Base-by-base conservation (phyloP, 2,113 vertebrate genomes). In the Crocuta crocuta region DNA sequence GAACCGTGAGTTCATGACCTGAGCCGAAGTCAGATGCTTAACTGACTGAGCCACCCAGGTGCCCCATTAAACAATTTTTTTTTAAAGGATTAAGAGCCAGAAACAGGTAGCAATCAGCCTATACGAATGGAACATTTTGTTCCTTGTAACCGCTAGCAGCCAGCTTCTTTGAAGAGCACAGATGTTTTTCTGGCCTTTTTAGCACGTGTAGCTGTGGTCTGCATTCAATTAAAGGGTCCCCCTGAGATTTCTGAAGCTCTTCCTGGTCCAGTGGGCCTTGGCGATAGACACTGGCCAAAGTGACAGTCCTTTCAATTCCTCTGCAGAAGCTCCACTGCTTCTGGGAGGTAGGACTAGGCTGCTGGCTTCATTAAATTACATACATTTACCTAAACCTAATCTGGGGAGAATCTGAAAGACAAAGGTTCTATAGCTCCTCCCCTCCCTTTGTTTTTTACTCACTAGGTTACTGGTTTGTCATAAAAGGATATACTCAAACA, bases 381-480 rank as follows among this genome's bases (percentile, higher is more conserved):
- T 24, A 0, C 7, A 76, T 48, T 78, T 39, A 79, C 31, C 39
- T 21, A 82, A 48, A 91, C 33, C 61, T 33, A 87, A 26, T 55
- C 61, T 82, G 78, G 61, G 70, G 73, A 82, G 12, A 24, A 95
- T 83, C 89, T 89, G 66, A 86, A 91, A 94, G 78, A 89, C 65
- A 83, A 79, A 58, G 11, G 33, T 66, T 63, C 19, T 78, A 2
- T 10, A 78, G 66, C 43, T 53, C 76, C 19, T 26, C 58, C 58
- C 58, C 21, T 3, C 17, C 48, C 48, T 17, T 79, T 55, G 12
- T 55, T 53, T 53, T 12, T 53, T 33, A 79, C 28, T 53, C 53
- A 12, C 4, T 74, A 28, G 73, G 43, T 73, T 39, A 23, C 70
- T 73, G 70, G 70, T 7, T 76, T 76, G 15, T 15, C 23, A 6